Evolutionary conservation across 2,888 invertebrate genomes (phyloP).

Genomic region (Terebella lapidaria): DNA sequence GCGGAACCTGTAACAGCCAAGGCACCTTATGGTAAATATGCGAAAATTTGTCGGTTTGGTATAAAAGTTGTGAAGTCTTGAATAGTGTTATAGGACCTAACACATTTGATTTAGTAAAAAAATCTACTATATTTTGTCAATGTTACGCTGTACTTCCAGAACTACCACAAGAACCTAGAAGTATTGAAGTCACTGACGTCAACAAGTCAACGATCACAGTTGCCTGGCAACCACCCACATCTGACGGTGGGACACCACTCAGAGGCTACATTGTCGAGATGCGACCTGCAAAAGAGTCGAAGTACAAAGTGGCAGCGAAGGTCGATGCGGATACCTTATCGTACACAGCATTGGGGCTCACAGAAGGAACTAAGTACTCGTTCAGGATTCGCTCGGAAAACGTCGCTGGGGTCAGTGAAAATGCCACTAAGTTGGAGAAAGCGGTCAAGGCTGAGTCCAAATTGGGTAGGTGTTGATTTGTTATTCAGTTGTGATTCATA

Average conservation of each 20-base stretch:
- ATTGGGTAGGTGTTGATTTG: neutral
- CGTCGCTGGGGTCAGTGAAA: conserved; percentile 37
- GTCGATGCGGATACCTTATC: neutral
- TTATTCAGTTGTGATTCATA: too few species aligned
- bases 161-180: conserved; percentile 20
- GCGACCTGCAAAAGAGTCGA: conserved; percentile 21
- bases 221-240: conserved; percentile 44
- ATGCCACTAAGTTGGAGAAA: conserved; percentile 67
- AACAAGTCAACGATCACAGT: conserved; percentile 31
- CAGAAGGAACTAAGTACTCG: conserved; percentile 55
- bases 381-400: conserved; percentile 48
- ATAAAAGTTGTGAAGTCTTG: too few species aligned
- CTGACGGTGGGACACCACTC: conserved; percentile 45
- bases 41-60: too few species aligned
- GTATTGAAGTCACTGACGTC: conserved; percentile 16
- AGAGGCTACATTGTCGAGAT: conserved; percentile 39
- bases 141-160: too few species aligned
- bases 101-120: neutral
- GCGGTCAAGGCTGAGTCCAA: conserved; percentile 56
- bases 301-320: neutral
- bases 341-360: conserved; percentile 4
- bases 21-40: conserved; percentile 7
- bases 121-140: neutral
- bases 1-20: conserved; percentile 62
- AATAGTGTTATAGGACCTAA: too few species aligned